Evolutionary conservation across 2,797 vertebrate species (phyloP).

Genomic region (Sebastes variabilis): DNA sequence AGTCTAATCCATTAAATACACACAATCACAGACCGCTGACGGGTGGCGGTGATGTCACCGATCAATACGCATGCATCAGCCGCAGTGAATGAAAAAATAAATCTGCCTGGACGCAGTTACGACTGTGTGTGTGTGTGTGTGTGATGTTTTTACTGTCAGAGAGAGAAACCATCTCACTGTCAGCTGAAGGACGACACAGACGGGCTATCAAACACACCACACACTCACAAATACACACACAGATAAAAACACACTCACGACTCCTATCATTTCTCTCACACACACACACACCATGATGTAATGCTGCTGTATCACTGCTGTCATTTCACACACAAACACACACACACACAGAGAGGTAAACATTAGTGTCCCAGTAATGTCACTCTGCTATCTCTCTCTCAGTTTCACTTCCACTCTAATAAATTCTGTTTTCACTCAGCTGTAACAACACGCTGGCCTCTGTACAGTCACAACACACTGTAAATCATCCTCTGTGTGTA

Average conservation of each 20-base stretch:
- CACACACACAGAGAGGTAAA: not conserved
- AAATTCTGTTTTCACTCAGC: constrained; percentile 1
- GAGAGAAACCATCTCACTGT: constrained; percentile 12
- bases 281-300: constrained; percentile 13
- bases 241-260: not conserved
- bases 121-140: not conserved
- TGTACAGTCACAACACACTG: not conserved
- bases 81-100: not conserved
- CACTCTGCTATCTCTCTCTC: not conserved
- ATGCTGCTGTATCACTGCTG: constrained; percentile 12
- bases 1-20: constrained; percentile 25
- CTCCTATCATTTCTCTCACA: constrained; percentile 7
- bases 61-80: constrained; percentile 21
- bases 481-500: not conserved
- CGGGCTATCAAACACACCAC: not conserved
- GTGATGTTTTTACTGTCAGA: constrained; percentile 4
- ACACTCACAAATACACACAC: not conserved
- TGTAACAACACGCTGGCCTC: not conserved
- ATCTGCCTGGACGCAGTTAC: not conserved
- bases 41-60: not conserved
- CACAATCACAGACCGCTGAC: constrained; percentile 4
- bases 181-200: constrained; percentile 28
- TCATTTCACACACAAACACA: constrained; percentile 2
- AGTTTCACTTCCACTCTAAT: constrained; percentile 22
- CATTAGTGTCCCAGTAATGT: constrained; percentile 31